Percentiles rank a stretch among this genome's conserved stretches.
Conservation (phyloP, 2,797 vertebrate species). For the Cynodonichthys magdalenae region DNA sequence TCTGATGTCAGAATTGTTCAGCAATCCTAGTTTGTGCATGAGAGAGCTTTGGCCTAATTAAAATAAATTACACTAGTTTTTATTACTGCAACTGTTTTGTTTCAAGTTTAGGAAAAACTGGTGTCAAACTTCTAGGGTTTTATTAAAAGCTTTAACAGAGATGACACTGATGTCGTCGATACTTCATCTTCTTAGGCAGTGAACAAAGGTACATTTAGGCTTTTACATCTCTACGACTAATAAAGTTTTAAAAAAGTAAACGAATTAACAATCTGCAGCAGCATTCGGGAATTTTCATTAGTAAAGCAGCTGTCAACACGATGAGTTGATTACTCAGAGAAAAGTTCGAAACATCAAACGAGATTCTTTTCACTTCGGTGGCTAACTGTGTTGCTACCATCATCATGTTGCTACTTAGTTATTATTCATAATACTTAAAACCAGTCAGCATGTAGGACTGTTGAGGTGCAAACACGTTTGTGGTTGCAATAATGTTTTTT, state of each 20-base stretch:
- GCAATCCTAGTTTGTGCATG: no score
- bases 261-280: not conserved
- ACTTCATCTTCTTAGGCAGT: not conserved
- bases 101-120: not conserved
- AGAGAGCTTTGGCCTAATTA: no score
- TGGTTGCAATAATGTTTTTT: not conserved
- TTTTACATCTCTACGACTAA: not conserved
- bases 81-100: no score
- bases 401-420: conserved; percentile 21
- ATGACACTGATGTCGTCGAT: not conserved
- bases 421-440: no score
- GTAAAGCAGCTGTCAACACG: conserved; percentile 36
- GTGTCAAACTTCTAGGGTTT: not conserved
- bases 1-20: no score
- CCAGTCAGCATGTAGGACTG: no score
- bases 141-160: not conserved
- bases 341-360: conserved; percentile 42
- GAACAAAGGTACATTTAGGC: not conserved
- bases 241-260: no score
- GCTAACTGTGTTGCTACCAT: conserved; percentile 42
- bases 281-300: conserved; percentile 1
- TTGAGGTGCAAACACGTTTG: not conserved
- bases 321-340: conserved; percentile 34
- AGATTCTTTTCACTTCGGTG: conserved; percentile 21
- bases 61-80: not conserved